Percentiles rank a stretch among this genome's conserved stretches.
Evolutionary conservation across 2,888 invertebrate species (phyloP).

Genomic region (Cephus pulcher): DNA sequence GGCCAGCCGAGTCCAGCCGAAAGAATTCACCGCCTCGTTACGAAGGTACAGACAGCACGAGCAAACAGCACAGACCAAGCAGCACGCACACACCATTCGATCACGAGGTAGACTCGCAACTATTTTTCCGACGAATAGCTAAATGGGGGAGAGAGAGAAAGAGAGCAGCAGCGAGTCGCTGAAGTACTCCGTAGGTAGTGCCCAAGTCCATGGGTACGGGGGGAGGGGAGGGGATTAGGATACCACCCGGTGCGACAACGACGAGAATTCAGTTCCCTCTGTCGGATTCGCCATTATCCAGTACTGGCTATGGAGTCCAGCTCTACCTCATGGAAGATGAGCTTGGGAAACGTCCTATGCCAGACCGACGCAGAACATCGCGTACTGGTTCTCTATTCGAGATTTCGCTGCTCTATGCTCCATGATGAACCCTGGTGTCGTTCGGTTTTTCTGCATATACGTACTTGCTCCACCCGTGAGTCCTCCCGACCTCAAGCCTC

Average conservation of each 20-base stretch:
- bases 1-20: neutral
- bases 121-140: conserved; percentile 11
- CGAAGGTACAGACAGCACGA: neutral
- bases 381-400: neutral
- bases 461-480: neutral
- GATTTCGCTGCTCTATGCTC: neutral
- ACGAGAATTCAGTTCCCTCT: neutral
- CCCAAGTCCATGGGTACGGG: conserved; percentile 11
- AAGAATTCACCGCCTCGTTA: neutral
- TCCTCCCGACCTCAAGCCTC: neutral
- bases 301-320: neutral
- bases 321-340: neutral
- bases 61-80: neutral
- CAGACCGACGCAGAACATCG: neutral
- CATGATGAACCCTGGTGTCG: neutral
- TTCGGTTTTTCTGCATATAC: neutral
- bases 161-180: conserved; percentile 15
- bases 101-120: neutral
- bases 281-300: neutral
- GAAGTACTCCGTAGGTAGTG: conserved; percentile 25
- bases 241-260: neutral
- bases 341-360: neutral
- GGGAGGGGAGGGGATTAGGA: neutral
- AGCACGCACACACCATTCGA: conserved; percentile 3
- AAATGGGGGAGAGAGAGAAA: conserved; percentile 1